phyloP scores from a whole-genome alignment of 2,113 vertebrate species.

The Empidonax alnorum region DNA sequence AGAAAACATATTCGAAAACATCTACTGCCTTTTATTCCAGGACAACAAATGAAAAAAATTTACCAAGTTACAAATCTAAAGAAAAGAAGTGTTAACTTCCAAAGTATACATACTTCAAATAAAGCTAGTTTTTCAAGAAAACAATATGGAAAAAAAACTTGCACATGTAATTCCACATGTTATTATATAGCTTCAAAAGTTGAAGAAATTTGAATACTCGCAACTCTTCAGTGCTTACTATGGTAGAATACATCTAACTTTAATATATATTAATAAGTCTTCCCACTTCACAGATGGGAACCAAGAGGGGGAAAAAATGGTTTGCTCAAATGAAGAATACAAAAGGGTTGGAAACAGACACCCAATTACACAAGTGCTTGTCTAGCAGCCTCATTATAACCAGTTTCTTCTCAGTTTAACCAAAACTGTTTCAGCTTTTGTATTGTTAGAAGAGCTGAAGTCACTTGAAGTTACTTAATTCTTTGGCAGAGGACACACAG shows the following conservation, averaged over 20 bases:
- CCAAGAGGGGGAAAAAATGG: neutral
- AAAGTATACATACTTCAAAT: neutral
- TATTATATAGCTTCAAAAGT: neutral
- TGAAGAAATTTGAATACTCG: slow-evolving; percentile 34
- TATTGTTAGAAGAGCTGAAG: neutral
- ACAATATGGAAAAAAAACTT: neutral
- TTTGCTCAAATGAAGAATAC: slow-evolving; percentile 4
- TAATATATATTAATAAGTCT: slow-evolving; percentile 62
- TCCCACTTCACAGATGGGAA: slow-evolving; percentile 66
- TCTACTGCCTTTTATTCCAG: neutral
- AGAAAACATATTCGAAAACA: neutral
- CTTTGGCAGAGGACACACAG: neutral
- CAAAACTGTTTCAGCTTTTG: slow-evolving; percentile 6
- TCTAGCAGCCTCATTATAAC: neutral
- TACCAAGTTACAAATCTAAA: neutral
- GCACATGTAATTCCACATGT: neutral
- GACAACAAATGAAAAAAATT: neutral
- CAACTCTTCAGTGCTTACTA: neutral
- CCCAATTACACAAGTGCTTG: neutral
- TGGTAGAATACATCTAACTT: neutral
- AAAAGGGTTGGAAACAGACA: slow-evolving; percentile 33
- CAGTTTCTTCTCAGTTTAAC: slow-evolving; percentile 2
- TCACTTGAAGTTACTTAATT: neutral
- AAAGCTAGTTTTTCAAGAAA: slow-evolving; percentile 30
- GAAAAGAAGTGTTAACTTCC: neutral